Evolutionary conservation across 2,888 invertebrate species (phyloP).

Genomic region (Tiliacea citrago): DNA sequence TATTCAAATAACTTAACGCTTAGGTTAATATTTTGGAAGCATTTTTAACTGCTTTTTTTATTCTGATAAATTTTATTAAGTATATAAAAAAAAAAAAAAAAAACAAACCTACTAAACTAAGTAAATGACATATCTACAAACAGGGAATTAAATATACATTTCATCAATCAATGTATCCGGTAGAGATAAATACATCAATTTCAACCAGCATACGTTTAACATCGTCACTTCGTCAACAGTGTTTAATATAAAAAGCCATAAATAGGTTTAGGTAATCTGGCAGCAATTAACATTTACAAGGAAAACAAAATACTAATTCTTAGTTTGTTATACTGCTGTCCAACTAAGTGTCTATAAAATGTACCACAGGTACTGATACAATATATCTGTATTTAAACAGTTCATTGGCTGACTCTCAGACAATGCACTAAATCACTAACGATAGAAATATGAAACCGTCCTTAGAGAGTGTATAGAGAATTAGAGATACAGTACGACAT

Average conservation of each 20-base stretch:
- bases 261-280: background rate
- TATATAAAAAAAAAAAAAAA: too few species aligned
- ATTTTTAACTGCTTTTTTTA: conserved; percentile 24
- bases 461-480: background rate
- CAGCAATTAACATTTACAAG: background rate
- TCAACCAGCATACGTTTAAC: conserved; percentile 39
- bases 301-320: background rate
- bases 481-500: too few species aligned
- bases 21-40: conserved; percentile 1
- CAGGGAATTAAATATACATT: background rate
- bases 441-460: background rate
- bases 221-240: conserved; percentile 1
- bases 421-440: background rate
- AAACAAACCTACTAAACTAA: background rate
- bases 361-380: background rate
- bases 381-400: background rate
- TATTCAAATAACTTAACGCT: background rate
- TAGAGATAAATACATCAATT: conserved; percentile 16
- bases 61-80: background rate
- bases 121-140: background rate
- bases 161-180: conserved; percentile 11
- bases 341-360: background rate
- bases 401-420: background rate
- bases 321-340: background rate
- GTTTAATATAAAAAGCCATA: background rate